Evolutionary conservation across 2,797 vertebrate species (phyloP).

Genomic region (Dromococcyx pavoninus): DNA sequence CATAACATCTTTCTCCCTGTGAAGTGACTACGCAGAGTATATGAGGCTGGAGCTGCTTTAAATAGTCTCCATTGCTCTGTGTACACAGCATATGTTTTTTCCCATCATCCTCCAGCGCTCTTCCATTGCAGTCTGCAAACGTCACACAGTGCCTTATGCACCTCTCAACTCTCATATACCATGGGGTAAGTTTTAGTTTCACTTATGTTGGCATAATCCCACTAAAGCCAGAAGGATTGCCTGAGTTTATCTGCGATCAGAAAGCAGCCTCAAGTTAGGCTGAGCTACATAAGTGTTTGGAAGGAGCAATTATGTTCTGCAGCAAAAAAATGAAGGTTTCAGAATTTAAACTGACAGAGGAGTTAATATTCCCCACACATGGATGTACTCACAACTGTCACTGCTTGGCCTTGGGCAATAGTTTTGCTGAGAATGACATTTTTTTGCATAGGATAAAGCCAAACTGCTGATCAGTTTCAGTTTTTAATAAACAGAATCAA

Average conservation of each 20-base stretch:
- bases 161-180: background rate
- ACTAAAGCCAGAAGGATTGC: conserved; percentile 56
- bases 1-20: background rate
- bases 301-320: conserved; percentile 26
- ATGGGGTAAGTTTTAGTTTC: conserved; percentile 28
- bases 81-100: background rate
- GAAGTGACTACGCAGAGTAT: background rate
- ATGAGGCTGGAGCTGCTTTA: conserved; percentile 5
- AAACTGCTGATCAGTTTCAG: background rate
- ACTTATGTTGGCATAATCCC: conserved; percentile 45
- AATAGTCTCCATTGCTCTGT: conserved; percentile 53
- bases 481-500: conserved; percentile 32
- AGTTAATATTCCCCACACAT: conserved; percentile 1
- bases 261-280: conserved; percentile 40
- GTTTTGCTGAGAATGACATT: background rate
- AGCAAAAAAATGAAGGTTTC: background rate
- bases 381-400: background rate
- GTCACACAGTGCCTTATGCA: background rate
- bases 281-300: background rate
- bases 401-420: background rate
- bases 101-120: conserved; percentile 36
- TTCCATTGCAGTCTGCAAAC: conserved; percentile 28
- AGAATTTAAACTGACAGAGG: background rate
- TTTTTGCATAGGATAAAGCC: background rate
- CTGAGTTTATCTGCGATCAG: conserved; percentile 55